Conservation (phyloP, 2,888 invertebrate genomes). For the Pharmacophagus antenor region DNA sequence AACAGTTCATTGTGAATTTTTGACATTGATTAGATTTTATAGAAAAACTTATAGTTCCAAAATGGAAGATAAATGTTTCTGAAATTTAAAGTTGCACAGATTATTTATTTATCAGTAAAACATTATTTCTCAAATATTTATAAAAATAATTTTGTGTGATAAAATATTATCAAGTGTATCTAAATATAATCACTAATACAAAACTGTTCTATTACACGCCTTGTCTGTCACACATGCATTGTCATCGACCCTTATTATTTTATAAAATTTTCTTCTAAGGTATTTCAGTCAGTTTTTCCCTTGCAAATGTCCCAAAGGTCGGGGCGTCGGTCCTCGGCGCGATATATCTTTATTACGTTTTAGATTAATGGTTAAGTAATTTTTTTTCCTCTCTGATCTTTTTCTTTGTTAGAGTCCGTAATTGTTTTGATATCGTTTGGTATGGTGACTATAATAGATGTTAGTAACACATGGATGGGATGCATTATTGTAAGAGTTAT, state of each 20-base stretch:
- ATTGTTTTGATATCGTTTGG: constrained; percentile 1
- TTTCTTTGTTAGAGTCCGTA: not conserved
- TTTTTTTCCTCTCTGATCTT: constrained; percentile 1
- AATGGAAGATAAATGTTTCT: too few relatives aligned
- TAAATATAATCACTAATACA: too few relatives aligned
- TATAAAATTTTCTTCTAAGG: not conserved
- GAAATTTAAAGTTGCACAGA: too few relatives aligned
- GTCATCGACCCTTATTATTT: not conserved
- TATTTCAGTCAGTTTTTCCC: not conserved
- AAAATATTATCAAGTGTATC: too few relatives aligned
- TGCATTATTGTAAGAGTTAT: not conserved
- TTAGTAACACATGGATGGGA: not conserved
- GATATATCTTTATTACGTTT: constrained; percentile 19
- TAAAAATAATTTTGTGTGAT: too few relatives aligned
- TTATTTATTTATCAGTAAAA: too few relatives aligned
- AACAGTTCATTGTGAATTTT: too few relatives aligned
- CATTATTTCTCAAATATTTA: too few relatives aligned
- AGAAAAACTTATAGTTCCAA: too few relatives aligned
- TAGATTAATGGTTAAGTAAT: constrained; percentile 16
- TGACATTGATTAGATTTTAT: too few relatives aligned
- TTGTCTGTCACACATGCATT: too few relatives aligned
- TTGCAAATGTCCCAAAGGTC: not conserved
- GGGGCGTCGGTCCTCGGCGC: constrained; percentile 1
- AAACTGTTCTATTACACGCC: too few relatives aligned
- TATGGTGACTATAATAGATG: not conserved